Evolutionary conservation across 35 echinoderm and acorn worm species (phyloP).

Genomic region (Lytechinus pictus): DNA sequence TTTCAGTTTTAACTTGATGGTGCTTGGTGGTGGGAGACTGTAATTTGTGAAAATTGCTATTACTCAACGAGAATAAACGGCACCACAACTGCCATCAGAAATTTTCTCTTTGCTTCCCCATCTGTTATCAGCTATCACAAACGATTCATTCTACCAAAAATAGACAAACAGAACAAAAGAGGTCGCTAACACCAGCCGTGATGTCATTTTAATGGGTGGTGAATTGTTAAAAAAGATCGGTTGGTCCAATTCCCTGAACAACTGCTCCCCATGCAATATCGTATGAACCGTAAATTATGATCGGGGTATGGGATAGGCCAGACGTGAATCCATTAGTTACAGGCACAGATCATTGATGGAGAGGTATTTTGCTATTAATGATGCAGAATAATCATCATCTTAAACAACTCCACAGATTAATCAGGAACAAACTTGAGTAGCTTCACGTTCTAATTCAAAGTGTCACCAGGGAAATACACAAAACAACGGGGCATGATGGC

Average conservation of each 20-base stretch:
- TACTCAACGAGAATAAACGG: background rate
- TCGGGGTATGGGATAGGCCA: no score
- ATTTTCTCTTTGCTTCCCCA: background rate
- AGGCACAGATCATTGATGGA: no score
- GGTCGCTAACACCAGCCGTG: background rate
- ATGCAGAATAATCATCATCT: background rate
- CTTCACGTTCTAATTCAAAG: background rate
- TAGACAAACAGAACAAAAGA: background rate
- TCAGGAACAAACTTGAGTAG: background rate
- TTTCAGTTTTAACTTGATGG: background rate
- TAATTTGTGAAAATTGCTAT: background rate
- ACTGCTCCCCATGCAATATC: background rate
- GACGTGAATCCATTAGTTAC: no score
- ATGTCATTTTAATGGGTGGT: background rate
- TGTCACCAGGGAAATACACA: background rate
- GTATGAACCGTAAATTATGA: no score
- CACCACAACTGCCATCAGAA: background rate
- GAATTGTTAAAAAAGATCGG: background rate
- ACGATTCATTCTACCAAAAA: background rate
- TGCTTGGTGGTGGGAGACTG: background rate
- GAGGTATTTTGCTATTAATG: no score
- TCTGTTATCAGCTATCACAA: background rate
- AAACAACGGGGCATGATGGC: background rate
- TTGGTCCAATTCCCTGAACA: background rate
- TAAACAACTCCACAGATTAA: background rate